A percentile compares a stretch with the other conserved stretches of the same genome.
Evolutionary conservation across 2,888 invertebrate genomes (phyloP).

Genomic region (Herminia tarsipennalis): DNA sequence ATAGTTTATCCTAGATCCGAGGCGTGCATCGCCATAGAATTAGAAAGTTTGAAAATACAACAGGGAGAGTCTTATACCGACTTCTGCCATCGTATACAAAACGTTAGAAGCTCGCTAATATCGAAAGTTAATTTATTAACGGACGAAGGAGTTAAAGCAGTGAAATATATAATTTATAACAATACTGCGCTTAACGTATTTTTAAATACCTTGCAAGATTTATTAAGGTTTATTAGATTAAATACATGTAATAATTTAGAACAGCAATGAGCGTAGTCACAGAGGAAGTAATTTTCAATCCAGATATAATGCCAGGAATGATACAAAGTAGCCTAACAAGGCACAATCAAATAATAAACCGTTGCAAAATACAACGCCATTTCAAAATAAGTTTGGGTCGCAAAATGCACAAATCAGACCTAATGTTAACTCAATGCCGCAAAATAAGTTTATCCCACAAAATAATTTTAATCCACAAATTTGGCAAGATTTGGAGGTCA

Average conservation of each 20-base stretch:
- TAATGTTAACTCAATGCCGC: no score
- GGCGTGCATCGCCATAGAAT: not conserved
- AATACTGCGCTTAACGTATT: constrained; percentile 3
- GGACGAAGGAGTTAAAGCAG: constrained; percentile 3
- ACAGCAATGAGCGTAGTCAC: constrained; percentile 1
- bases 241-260: not conserved
- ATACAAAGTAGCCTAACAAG: not conserved
- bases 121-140: no score
- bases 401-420: no score
- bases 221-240: constrained; percentile 5
- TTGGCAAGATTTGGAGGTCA: no score
- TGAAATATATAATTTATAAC: constrained; percentile 7
- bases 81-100: constrained; percentile 9
- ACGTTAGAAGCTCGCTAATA: constrained; percentile 4
- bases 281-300: constrained; percentile 7
- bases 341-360: not conserved
- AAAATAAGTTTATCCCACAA: no score
- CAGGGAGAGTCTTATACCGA: constrained; percentile 3
- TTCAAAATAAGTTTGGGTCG: no score
- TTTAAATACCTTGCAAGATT: constrained; percentile 9
- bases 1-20: no score
- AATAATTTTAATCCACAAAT: no score
- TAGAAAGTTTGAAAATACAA: constrained; percentile 5
- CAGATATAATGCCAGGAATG: not conserved
- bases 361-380: not conserved